Evolutionary conservation across 2,888 invertebrate genomes (phyloP), one percentile per base, ranked within the genome.

Genomic region (Ommatoiulus sabulosus): DNA sequence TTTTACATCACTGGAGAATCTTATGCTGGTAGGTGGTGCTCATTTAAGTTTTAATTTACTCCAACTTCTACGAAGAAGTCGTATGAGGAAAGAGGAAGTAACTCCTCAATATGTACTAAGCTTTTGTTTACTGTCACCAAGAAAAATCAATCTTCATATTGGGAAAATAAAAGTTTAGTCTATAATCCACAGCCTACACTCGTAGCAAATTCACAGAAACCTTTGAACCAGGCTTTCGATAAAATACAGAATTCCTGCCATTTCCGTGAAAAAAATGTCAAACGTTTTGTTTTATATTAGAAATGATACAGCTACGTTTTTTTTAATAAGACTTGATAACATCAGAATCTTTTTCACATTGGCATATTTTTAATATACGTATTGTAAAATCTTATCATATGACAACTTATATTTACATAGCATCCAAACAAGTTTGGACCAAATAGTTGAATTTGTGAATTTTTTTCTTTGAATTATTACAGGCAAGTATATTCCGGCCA

Each of bases 1-100:
- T 97, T 98, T 92, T 98, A 95, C 93, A 95, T 97, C 0, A 95
- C 97, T 0, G 98, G 98, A 0, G 98, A 98, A 93, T 97, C 97
- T 0, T 97, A 97, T 92, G 97, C 95, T 84, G 97, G 95, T 63
- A 94, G 94, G 90, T 44, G 46, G 44, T 80, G 12, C 35, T 15
- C 8, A 35, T 80, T 80, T 24, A 12, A n/a, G n/a, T 8, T 12
- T 4, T 80, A 35, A 80, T 80, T 80, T 80, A 35, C 35, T 12
- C 24, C 2, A 80, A 80, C 35, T 10, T 35, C n/a, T n/a, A 4
- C n/a, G 1, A 17, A n/a, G 3, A 63, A 63, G 15, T n/a, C 63
- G n/a, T 63, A n/a, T 8, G 24, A 7, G 24, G 52, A 12, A 10
- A 35, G 80, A 5, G 35, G 2, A 2, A 12, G n/a, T 2, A 57